phyloP scores from a whole-genome alignment of 1,140 invertebrate genomes.

The Drosophila ohnishii region DNA sequence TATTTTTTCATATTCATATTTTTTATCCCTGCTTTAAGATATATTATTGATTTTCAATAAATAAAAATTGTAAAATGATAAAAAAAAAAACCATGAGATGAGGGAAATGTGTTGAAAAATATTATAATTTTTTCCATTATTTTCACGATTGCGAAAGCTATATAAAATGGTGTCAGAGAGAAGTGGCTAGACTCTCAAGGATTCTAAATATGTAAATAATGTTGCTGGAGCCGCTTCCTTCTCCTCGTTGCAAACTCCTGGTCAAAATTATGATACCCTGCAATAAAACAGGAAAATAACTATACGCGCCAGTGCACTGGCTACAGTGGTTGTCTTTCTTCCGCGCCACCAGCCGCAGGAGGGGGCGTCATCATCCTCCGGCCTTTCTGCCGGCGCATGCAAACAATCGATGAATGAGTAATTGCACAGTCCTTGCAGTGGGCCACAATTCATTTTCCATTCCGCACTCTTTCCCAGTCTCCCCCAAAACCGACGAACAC shows the following conservation, averaged over 20 bases:
- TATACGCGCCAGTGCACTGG: neutral
- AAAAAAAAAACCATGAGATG: too few species aligned
- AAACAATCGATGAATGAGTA: conserved; percentile 78
- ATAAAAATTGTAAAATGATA: too few species aligned
- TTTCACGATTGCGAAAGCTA: neutral
- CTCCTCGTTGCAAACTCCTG: neutral
- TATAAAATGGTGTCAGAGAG: neutral
- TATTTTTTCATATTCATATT: too few species aligned
- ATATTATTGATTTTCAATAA: too few species aligned
- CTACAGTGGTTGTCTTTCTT: conserved; percentile 1
- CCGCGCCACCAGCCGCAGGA: neutral
- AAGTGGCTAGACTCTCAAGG: too few species aligned
- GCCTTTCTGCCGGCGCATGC: conserved; percentile 23
- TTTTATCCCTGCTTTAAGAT: too few species aligned
- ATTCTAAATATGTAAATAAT: too few species aligned
- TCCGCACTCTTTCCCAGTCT: neutral
- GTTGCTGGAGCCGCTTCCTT: neutral
- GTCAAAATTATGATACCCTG: neutral
- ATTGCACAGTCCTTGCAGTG: conserved; percentile 59
- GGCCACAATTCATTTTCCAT: conserved; percentile 25
- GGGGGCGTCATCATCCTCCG: conserved; percentile 3
- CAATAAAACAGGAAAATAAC: neutral
- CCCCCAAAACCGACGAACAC: conserved; percentile 1
- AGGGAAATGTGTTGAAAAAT: too few species aligned
- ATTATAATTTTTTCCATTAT: too few species aligned